Base-by-base conservation (phyloP, 2,888 invertebrate species). In the Antheraea assamensis region DNA sequence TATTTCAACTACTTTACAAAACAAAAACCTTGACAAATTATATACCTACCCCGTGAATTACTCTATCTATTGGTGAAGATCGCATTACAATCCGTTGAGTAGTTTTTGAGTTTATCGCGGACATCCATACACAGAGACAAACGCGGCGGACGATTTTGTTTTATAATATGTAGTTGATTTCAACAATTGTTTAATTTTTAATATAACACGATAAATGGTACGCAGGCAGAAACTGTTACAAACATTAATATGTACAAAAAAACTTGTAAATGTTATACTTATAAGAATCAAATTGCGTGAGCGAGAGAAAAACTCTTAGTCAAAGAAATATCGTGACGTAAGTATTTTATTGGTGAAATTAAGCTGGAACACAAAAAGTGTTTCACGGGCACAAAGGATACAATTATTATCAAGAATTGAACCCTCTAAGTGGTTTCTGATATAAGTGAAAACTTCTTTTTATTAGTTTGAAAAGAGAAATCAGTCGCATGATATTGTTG, bases 361-460 rank as follows among this genome's bases (percentile, higher is more conserved):
- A 64, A 64, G 61, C 35, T 35, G 0, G 68, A 35, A 68, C 35
- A 68, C 19, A 68, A 68, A 68, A 68, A 68, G 35, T 35, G 68
- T 68, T 68, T 68, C 68, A 68, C 68, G 35, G n/a, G 61, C 31
- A 35, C 68, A 68, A 68, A 21, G 35, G 68, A 68, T 68, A 68
- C 35, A 30, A 27, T 68, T 35, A 27, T 35, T 68, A 35, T 35
- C 3, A 68, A 68, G 21, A 68, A 68, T 68, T 35, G 17, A 68
- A n/a, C 10, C 35, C 68, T 68, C 35, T 35, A 68, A 68, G 68
- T 68, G 68, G 68, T 68, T 68, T 68, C 68, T 35, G 68, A 68
- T 68, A 68, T 68, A 68, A 19, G 21, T 68, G 3, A 21, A 31
- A 68, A 68, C 68, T 68, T 68, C 21, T 35, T 35, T 35, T 21